A percentile compares a stretch with the other conserved stretches of the same genome.
Conservation (phyloP, 2,888 invertebrate species). For the Glyphotaelius pellucidus region DNA sequence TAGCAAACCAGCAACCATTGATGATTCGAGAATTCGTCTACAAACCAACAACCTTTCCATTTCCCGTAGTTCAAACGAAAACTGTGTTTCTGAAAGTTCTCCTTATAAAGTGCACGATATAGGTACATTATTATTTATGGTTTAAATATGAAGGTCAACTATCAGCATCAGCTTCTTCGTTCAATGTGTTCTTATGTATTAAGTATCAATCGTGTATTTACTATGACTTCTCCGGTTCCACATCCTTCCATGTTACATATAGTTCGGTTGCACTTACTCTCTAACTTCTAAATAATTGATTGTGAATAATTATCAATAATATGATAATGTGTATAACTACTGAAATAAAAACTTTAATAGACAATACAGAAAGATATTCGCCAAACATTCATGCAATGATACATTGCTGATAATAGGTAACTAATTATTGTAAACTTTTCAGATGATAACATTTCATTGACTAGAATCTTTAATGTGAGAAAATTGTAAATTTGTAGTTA, state of each 20-base stretch:
- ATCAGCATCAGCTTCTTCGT: slow-evolving; percentile 57
- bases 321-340: slow-evolving; percentile 65
- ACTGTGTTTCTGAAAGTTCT: slow-evolving; percentile 48
- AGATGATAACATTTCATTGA: slow-evolving; percentile 59
- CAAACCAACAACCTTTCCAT: not conserved
- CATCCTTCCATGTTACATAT: slow-evolving; percentile 45
- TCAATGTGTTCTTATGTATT: slow-evolving; percentile 57
- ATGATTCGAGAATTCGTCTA: not conserved
- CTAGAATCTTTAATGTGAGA: slow-evolving; percentile 42
- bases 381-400: slow-evolving; percentile 57
- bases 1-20: not conserved
- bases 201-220: slow-evolving; percentile 58
- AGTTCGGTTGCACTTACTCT: slow-evolving; percentile 58
- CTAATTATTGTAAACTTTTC: slow-evolving; percentile 55
- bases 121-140: slow-evolving; percentile 65
- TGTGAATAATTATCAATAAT: slow-evolving; percentile 64
- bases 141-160: slow-evolving; percentile 64
- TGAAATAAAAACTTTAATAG: slow-evolving; percentile 60
- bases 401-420: slow-evolving; percentile 57
- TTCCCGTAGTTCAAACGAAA: not conserved
- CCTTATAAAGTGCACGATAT: slow-evolving; percentile 63
- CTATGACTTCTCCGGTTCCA: slow-evolving; percentile 30
- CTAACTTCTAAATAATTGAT: slow-evolving; percentile 66
- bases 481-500: slow-evolving; percentile 45
- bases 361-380: slow-evolving; percentile 61